phyloP scores from a whole-genome alignment of 2,888 invertebrate species.

The Cephus runcator region DNA sequence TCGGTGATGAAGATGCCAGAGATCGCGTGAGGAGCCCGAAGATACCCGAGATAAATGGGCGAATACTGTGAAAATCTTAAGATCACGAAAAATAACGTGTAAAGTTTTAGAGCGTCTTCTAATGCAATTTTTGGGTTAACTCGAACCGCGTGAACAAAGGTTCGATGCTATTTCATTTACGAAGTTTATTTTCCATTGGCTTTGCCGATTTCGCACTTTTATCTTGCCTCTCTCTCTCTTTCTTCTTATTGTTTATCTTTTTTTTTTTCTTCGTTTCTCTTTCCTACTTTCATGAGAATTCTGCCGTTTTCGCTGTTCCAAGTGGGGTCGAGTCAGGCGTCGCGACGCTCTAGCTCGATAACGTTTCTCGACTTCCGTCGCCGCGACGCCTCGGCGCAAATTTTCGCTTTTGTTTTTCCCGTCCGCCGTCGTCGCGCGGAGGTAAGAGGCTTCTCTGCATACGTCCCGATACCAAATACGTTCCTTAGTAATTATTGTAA shows the following conservation, averaged over 20 bases:
- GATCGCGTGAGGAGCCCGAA: not conserved
- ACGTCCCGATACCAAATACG: constrained; percentile 2
- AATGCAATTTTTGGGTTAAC: not conserved
- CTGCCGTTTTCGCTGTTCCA: not conserved
- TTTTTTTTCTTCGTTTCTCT: no score
- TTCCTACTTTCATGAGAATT: no score
- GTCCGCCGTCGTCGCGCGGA: not conserved
- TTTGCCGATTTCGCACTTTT: not conserved
- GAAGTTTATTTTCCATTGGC: not conserved
- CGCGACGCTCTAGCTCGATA: not conserved
- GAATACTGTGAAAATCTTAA: not conserved
- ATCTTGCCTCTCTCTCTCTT: not conserved
- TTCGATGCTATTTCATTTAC: not conserved
- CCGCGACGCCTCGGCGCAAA: not conserved
- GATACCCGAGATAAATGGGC: not conserved
- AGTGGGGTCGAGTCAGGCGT: not conserved
- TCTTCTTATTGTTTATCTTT: no score
- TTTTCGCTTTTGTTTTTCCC: not conserved
- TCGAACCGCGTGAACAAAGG: not conserved
- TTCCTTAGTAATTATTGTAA: constrained; percentile 5
- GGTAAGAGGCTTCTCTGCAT: not conserved
- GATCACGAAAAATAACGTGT: not conserved
- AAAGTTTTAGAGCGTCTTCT: not conserved
- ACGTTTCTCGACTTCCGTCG: not conserved
- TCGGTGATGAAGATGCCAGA: not conserved